Evolutionary conservation across 2,113 vertebrate genomes (phyloP), one percentile per base, ranked within the genome.

Genomic region (Eudyptes chrysolophus): DNA sequence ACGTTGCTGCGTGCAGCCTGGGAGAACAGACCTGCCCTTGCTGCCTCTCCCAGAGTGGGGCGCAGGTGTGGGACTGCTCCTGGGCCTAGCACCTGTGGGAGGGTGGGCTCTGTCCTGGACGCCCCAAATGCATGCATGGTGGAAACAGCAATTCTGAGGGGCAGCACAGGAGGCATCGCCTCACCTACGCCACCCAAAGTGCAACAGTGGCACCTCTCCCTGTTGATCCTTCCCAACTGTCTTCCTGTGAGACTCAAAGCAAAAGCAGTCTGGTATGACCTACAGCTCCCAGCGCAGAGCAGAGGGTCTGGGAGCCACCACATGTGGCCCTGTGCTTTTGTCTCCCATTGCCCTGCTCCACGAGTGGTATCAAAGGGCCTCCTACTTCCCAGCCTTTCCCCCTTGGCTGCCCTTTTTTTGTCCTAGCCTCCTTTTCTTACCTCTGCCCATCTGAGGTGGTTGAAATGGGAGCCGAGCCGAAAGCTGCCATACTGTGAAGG

Each of bases 21-120:
- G 13, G 22, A 54, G 30, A 76, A 26, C 12, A 86, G 76, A 68
- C 38, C 34, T 58, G 34, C 7, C 15, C 27, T n/a, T 34, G 22
- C 38, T 76, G 51, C 51, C 19, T 65, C 14, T 89, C 26, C 51
- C 14, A 61, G 20, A 26, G 14, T 10, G 17, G 11, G 52, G 29
- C 1, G 1, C 34, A 60, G n/a, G 19, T 0, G 0, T 54, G n/a
- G 19, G 20, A 30, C 38, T 65, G 22, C 16, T 61, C 22, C 40
- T 29, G 22, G 49, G 14, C 20, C 22, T 21, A 49, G 16, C 10
- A 18, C 8, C 11, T 12, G 8, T 10, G 9, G 17, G 9, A 78
- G 11, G 6, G 29, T 71, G 40, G 4, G 15, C 13, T 85, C 36
- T 78, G 48, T 54, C 61, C 38, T 85, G 30, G 11, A 52, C 8